Base-by-base conservation (phyloP, 2,113 vertebrate species). In the Ophiodon elongatus region DNA sequence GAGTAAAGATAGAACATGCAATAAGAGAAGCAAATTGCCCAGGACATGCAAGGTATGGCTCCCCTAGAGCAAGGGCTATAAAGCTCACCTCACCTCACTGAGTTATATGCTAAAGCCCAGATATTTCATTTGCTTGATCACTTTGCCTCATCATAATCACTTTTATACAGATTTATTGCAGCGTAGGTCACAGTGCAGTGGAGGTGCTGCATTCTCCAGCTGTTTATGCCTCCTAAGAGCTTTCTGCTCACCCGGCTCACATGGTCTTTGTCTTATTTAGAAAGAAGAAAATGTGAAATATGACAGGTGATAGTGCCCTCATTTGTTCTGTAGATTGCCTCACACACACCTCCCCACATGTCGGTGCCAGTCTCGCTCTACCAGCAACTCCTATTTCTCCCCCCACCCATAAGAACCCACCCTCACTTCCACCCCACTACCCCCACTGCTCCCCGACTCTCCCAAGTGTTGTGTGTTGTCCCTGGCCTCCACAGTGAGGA, bases 81-180 rank as follows among this genome's bases (percentile, higher is more conserved):
- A 95, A 95, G 86, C 90, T 87, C 90, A 84, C 71, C 81, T 90
- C 87, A 87, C 83, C 71, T 88, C 79, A 80, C 85, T 93, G 93
- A 92, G 79, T 93, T 95, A 92, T 90, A 92, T 86, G 90, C 92
- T 87, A 82, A 91, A 89, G 88, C 84, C 75, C 67, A 84, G 88
- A 94, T 93, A 94, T 94, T 94, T 95, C 92, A 94, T 94, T 95
- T 95, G 90, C 93, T 94, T 95, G 95, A 95, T 95, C 94, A 95
- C 93, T 91, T 94, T 93, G 90, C 90, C 90, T 92, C 93, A 91
- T 92, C 88, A 89, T 93, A 93, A 94, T 93, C 91, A 87, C 93
- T 92, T 94, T 86, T 27, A 76, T 74, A 41, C 84, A 87, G 95
- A 94, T 95, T 95, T 94, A 95, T 94, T 63, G 89, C 88, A 9